Evolutionary conservation across 1,140 invertebrate species (phyloP).

Genomic region (Colletes latitarsis): DNA sequence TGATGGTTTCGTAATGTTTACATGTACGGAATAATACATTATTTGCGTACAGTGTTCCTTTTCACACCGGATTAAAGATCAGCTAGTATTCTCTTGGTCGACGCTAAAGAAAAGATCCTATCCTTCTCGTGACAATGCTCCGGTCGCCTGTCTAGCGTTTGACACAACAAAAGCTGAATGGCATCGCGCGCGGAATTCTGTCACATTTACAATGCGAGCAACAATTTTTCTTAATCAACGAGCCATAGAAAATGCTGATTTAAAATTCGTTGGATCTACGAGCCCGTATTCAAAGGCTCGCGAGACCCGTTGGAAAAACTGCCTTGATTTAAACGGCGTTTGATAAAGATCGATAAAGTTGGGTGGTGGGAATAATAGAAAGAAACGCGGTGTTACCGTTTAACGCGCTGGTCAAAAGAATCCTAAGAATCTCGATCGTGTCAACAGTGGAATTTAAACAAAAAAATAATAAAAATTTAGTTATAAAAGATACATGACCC

Average conservation of each 20-base stretch:
- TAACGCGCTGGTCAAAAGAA: too few relatives aligned
- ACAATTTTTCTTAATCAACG: conserved; percentile 6
- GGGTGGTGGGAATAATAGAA: too few relatives aligned
- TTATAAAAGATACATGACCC: too few relatives aligned
- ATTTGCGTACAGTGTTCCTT: conserved; percentile 10
- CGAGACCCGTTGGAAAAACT: not conserved
- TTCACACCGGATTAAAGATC: conserved; percentile 23
- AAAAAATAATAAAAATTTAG: too few relatives aligned
- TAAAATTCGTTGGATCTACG: not conserved
- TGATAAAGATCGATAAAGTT: too few relatives aligned
- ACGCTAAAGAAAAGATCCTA: conserved; percentile 16
- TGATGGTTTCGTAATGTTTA: not conserved
- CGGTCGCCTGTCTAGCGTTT: not conserved
- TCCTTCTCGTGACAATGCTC: conserved; percentile 19
- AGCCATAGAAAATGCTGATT: conserved; percentile 13
- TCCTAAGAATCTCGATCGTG: too few relatives aligned
- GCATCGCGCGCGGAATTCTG: conserved; percentile 1
- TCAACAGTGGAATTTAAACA: too few relatives aligned
- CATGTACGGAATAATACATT: not conserved
- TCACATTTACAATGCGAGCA: not conserved
- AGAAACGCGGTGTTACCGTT: too few relatives aligned
- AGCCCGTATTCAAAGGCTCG: not conserved
- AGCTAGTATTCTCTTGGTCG: conserved; percentile 11
- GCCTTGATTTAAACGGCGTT: not conserved
- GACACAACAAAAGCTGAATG: conserved; percentile 17